A percentile compares a stretch with the other conserved stretches of the same genome.
phyloP scores from a whole-genome alignment of 1,140 invertebrate genomes.

The Pseudomyrmex gracilis region DNA sequence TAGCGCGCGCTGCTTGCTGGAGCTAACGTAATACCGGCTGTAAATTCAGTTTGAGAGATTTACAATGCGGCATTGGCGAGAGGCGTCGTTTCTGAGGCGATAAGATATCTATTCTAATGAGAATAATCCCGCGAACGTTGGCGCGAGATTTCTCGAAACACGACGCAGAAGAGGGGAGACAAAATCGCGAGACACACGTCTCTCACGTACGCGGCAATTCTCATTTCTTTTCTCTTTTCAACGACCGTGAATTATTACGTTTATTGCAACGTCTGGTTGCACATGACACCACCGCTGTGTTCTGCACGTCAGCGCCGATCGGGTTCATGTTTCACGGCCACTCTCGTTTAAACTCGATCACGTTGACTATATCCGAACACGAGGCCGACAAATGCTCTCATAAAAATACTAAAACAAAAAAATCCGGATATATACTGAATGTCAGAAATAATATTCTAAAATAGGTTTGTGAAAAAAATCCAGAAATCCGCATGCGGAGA shows the following conservation, averaged over 20 bases:
- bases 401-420: constrained; percentile 1
- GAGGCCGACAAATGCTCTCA: not conserved
- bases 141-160: constrained; percentile 1
- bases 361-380: not conserved
- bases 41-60: constrained; percentile 55
- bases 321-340: constrained; percentile 35
- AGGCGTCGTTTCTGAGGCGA: constrained; percentile 9
- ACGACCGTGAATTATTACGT: constrained; percentile 13
- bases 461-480: not conserved
- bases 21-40: constrained; percentile 16
- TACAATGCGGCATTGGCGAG: constrained; percentile 30
- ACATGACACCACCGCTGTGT: not conserved
- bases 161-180: not conserved
- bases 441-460: not conserved
- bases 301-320: not conserved
- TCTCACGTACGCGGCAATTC: not conserved
- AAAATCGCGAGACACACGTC: not conserved
- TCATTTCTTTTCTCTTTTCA: constrained; percentile 4
- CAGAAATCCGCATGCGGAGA: not conserved
- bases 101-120: constrained; percentile 52
- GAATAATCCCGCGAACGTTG: not conserved
- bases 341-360: constrained; percentile 45
- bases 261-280: not conserved
- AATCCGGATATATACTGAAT: constrained; percentile 1
- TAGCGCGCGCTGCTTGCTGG: not conserved